phyloP scores from a whole-genome alignment of 2,113 vertebrate genomes.

The Rutilus rutilus region DNA sequence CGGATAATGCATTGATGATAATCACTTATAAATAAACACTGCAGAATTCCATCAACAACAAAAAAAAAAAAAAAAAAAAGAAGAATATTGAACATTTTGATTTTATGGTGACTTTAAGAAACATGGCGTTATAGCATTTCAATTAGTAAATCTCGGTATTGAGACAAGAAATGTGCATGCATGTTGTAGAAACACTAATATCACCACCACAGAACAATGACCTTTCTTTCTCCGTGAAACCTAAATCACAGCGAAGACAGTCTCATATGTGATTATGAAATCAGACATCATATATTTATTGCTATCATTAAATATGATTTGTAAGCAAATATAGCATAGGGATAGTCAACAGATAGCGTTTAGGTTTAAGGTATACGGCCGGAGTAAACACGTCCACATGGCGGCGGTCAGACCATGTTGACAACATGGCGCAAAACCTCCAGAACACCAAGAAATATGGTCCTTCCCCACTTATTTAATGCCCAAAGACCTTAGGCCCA shows the following conservation, averaged over 20 bases:
- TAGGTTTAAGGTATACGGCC: neutral
- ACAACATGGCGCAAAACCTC: conserved; percentile 33
- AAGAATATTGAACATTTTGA: too few relatives aligned
- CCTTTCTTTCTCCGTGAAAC: neutral
- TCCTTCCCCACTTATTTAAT: neutral
- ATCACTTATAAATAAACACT: too few relatives aligned
- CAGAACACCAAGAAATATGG: too few relatives aligned
- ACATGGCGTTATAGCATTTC: too few relatives aligned
- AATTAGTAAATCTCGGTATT: too few relatives aligned
- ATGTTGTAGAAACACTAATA: too few relatives aligned
- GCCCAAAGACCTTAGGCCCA: neutral
- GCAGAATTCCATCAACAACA: too few relatives aligned
- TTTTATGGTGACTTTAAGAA: too few relatives aligned
- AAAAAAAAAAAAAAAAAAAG: too few relatives aligned
- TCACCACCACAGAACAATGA: conserved; percentile 4
- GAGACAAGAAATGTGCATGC: too few relatives aligned
- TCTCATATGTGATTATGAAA: neutral
- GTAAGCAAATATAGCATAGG: too few relatives aligned
- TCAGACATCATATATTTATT: neutral
- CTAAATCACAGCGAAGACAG: neutral
- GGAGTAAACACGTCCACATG: conserved; percentile 31
- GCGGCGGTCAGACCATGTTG: conserved; percentile 16
- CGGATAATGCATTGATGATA: too few relatives aligned
- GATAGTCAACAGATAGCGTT: neutral
- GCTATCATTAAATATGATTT: neutral